Conservation (phyloP, 2,113 vertebrate species). For the Tragelaphus scriptus region DNA sequence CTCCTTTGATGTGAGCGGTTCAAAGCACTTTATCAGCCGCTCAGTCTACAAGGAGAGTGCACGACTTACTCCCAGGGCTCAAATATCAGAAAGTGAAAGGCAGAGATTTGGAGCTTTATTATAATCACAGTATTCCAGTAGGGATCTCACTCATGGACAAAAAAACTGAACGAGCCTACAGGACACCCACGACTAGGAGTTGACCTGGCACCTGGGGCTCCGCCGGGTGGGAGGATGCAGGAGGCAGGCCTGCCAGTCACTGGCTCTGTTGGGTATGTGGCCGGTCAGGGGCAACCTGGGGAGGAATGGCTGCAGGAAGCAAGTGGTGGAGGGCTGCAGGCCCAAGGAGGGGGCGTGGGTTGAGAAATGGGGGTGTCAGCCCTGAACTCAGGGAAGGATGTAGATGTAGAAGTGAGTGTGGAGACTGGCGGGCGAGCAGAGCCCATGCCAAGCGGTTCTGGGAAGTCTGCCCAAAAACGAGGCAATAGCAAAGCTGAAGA, state of each 20-base stretch:
- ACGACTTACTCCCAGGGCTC: background rate
- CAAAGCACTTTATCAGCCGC: background rate
- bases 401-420: background rate
- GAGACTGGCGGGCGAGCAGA: background rate
- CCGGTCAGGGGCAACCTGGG: background rate
- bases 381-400: background rate
- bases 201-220: rapidly evolving
- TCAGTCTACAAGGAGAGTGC: background rate
- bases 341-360: background rate
- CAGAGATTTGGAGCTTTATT: background rate
- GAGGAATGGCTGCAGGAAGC: background rate
- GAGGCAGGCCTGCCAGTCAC: rapidly evolving
- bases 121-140: background rate
- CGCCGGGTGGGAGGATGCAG: rapidly evolving
- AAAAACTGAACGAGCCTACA: background rate
- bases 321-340: background rate
- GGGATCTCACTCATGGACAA: background rate
- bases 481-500: background rate
- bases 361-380: background rate
- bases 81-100: background rate
- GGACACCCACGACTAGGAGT: rapidly evolving
- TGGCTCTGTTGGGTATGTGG: too few species aligned
- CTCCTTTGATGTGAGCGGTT: background rate
- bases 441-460: background rate
- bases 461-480: background rate